A percentile compares a stretch with the other conserved stretches of the same genome.
Evolutionary conservation across 2,113 vertebrate species (phyloP).

Genomic region (Falcunculus frontatus): DNA sequence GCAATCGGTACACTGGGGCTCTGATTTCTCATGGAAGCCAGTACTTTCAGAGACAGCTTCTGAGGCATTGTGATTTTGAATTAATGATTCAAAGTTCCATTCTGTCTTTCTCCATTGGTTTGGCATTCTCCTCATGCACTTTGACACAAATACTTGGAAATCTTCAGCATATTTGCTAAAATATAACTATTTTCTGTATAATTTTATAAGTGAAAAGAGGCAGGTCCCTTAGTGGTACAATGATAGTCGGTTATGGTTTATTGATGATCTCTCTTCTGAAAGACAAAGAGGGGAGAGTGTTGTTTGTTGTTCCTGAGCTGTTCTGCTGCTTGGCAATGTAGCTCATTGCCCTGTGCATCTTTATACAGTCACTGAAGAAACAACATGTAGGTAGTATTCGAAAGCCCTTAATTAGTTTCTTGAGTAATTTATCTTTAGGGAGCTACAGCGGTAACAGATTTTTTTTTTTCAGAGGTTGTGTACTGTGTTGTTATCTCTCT

Average conservation of each 20-base stretch:
- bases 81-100: background rate
- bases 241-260: background rate
- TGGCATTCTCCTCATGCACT: background rate
- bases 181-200: background rate
- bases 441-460: background rate
- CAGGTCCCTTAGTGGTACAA: background rate
- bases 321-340: background rate
- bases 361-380: background rate
- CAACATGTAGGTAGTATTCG: background rate
- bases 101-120: background rate
- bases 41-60: background rate
- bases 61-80: background rate
- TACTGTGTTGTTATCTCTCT: background rate
- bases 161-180: background rate
- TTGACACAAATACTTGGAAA: background rate
- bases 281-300: background rate
- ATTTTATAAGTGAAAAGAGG: background rate
- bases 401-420: background rate
- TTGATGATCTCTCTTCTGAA: background rate
- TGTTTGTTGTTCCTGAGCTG: background rate
- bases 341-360: background rate
- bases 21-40: background rate
- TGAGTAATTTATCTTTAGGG: background rate
- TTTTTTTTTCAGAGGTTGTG: background rate
- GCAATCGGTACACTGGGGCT: background rate